Evolutionary conservation across 2,888 invertebrate genomes (phyloP).

Genomic region (Sphaeridia pumilis): DNA sequence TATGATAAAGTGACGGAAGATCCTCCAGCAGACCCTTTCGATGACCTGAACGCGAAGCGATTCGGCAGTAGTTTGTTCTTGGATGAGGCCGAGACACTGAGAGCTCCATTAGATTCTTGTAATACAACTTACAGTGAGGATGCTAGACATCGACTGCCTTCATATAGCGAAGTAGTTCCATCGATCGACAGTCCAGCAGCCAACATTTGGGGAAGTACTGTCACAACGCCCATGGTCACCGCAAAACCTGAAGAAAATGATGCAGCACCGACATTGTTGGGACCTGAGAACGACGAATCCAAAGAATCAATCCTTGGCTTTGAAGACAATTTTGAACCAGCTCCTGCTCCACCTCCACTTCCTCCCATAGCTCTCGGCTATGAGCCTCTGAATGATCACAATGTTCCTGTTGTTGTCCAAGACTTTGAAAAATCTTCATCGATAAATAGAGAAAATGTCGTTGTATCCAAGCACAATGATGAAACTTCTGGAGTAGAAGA

Average conservation of each 20-base stretch:
- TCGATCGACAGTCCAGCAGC: not conserved
- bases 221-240: no score
- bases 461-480: not conserved
- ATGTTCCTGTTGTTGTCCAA: not conserved
- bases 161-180: not conserved
- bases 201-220: not conserved
- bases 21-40: not conserved
- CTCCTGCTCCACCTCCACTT: not conserved
- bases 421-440: not conserved
- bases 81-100: not conserved
- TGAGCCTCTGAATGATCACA: not conserved
- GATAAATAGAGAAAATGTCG: not conserved
- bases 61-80: not conserved
- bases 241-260: not conserved
- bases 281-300: not conserved
- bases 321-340: not conserved
- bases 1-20: not conserved
- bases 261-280: not conserved
- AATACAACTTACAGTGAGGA: not conserved
- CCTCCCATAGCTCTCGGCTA: no score
- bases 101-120: no score
- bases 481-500: slow-evolving; percentile 43
- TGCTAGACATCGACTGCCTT: not conserved
- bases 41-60: not conserved
- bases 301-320: not conserved